Base-by-base conservation (phyloP, 1,140 invertebrate species). In the Drosophila erecta region DNA sequence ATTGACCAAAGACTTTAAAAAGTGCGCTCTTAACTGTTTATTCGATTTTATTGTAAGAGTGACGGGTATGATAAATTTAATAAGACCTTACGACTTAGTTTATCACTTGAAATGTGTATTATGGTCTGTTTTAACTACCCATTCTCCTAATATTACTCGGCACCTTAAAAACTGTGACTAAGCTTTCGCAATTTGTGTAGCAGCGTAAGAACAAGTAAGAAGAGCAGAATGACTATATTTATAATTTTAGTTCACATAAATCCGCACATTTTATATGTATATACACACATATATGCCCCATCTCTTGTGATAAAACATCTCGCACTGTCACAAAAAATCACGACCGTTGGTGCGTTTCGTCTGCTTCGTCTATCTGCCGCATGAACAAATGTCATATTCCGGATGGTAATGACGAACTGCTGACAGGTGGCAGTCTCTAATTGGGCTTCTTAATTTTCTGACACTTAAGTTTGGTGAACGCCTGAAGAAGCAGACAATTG, bases 341-440 rank as follows among this genome's bases (percentile, higher is more conserved):
- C 65, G 72, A 76, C 71, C 73, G 79, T 65, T 70, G 71, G 79
- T 66, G 71, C 81, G 83, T 81, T 67, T 84, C 84, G 79, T 73
- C 76, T 89, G 79, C 66, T 73, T 87, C 76, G 72, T 80, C 84
- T 85, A 65, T 86, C 65, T 67, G 85, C 55, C 85, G 61, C 61
- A 89, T 89, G 84, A 87, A 87, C 77, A 80, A 80, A 89, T 87
- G 84, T 90, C 84, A 89, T 86, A 90, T 81, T 90, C 81, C 70
- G 66, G 73, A 70, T 75, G 73, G 67, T 86, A 59, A 91, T 92
- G 90, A 92, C 90, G 90, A 92, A 92, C 90, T 92, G 90, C 90
- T 92, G 90, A 92, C 90, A 92, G 90, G 90, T 92, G 90, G 84
- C 81, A 80, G 74, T 77, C 71, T 92, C 79, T 92, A 92, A 92